Conservation (phyloP, 2,797 vertebrate genomes). For the Chlorospingus flavigularis region DNA sequence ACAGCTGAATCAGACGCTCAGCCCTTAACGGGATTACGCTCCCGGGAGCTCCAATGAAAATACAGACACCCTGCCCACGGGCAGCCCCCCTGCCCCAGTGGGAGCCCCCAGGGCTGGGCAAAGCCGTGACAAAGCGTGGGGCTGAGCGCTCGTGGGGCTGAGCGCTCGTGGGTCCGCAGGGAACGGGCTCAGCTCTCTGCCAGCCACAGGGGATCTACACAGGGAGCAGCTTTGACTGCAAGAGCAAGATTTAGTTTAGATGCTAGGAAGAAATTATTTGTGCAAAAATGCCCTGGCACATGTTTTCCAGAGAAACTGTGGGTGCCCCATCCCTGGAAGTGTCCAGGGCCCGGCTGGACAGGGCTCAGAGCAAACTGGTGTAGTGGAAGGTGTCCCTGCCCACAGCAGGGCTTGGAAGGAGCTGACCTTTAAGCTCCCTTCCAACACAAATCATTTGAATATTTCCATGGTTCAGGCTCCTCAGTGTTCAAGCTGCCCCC, state of each 20-base stretch:
- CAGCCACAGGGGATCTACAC: background rate
- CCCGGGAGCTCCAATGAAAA: conserved; percentile 1
- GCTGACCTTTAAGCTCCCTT: background rate
- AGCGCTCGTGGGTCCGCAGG: rapidly evolving
- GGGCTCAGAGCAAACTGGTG: background rate
- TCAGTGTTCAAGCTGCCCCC: rapidly evolving
- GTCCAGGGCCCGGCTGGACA: rapidly evolving
- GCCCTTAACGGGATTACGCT: conserved; percentile 55
- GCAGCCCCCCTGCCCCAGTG: background rate
- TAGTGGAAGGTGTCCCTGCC: background rate
- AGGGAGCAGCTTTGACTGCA: background rate
- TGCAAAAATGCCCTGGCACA: background rate
- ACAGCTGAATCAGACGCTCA: conserved; percentile 54
- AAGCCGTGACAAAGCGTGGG: background rate
- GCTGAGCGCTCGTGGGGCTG: rapidly evolving
- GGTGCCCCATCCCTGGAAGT: background rate
- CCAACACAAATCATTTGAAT: background rate
- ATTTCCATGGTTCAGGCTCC: background rate
- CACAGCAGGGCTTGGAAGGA: background rate
- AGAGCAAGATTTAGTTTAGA: background rate
- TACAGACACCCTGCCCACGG: background rate
- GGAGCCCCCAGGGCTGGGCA: rapidly evolving
- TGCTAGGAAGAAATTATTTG: background rate
- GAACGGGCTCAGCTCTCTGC: background rate
- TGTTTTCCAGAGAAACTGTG: background rate